Evolutionary conservation across 2,113 vertebrate genomes (phyloP), one percentile per base, ranked within the genome.

Genomic region (Rhinichthys klamathensis): DNA sequence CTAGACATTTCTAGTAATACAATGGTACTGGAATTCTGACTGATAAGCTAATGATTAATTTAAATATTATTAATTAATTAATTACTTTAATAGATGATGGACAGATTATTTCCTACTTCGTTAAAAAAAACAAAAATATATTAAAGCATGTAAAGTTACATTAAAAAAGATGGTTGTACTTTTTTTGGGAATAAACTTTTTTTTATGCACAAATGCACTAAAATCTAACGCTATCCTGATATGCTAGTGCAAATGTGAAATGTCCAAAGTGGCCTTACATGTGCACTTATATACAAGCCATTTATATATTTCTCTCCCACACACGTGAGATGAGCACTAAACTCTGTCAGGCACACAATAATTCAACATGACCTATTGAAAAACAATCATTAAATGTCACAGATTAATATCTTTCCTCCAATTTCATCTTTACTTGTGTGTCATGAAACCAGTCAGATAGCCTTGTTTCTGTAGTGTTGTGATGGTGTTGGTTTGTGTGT

Each of bases 341-440:
- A 54, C 44, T 18, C 46, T 32, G 15, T 69, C 44, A 83, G 49
- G 35, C 18, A 72, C 63, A 41, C 21, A 70, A 58, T 76, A 49
- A 76, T 54, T 54, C n/a, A 54, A 32, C 27, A 30, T 54, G n/a
- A 27, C 18, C 58, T 51, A 15, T 10, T 65, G 32, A 63, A 85
- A 67, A 67, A 38, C 41, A 30, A 30, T 21, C 46, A 32, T 54
- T 76, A 12, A 21, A 76, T 76, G 73, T 54, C 46, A 51, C 46
- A 76, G 46, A 76, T 18, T 46, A 27, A 76, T 32, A 32, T 46
- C 46, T 76, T 76, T 54, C 46, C 73, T 76, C 25, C 15, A 54
- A 30, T 76, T 76, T 54, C 73, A 54, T 76, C 73, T 54, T 76
- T 32, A 76, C 73, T 21, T 60, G 51, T 63, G 78, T 80, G 58